These are phyloP conservation scores for Drosophila aldrichi DNA, from an alignment of 2,888 invertebrate genomes.

Conservation along the genomic window DNA sequence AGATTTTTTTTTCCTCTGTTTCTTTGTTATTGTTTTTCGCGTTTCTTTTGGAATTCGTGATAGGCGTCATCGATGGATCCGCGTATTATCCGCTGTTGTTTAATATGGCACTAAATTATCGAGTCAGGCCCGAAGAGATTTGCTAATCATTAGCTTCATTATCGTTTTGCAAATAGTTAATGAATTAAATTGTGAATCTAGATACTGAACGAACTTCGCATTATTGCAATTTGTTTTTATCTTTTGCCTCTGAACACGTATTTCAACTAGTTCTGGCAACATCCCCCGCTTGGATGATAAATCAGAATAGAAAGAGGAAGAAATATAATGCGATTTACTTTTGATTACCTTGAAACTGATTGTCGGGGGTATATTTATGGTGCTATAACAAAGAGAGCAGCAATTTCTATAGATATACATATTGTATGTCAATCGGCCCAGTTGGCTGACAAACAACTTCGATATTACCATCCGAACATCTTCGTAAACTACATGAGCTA, in stretches of 20 bases:
- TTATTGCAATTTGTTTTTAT: constrained; percentile 32
- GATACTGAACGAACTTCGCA: constrained; percentile 19
- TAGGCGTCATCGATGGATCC: constrained; percentile 40
- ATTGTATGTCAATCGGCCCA: too few relatives aligned
- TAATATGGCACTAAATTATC: constrained; percentile 28
- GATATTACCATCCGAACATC: background rate
- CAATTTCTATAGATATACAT: background rate
- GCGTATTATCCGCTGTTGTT: constrained; percentile 12
- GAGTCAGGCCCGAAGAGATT: constrained; percentile 30
- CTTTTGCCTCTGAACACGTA: constrained; percentile 3
- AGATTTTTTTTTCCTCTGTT: background rate
- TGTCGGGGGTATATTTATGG: background rate
- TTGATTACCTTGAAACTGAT: background rate
- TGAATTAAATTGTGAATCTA: background rate
- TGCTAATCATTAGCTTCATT: constrained; percentile 40
- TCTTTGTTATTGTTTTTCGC: background rate
- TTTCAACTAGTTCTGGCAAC: background rate
- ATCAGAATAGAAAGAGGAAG: background rate
- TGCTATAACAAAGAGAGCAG: too few relatives aligned
- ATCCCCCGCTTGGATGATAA: constrained; percentile 7
- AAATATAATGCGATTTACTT: background rate
- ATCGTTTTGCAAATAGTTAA: constrained; percentile 19
- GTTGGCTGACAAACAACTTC: background rate
- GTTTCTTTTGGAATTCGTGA: constrained; percentile 36
- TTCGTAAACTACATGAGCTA: background rate